These are phyloP conservation scores for Anagyrus pseudococci DNA, from an alignment of 2,888 invertebrate genomes.

Conservation along the genomic window DNA sequence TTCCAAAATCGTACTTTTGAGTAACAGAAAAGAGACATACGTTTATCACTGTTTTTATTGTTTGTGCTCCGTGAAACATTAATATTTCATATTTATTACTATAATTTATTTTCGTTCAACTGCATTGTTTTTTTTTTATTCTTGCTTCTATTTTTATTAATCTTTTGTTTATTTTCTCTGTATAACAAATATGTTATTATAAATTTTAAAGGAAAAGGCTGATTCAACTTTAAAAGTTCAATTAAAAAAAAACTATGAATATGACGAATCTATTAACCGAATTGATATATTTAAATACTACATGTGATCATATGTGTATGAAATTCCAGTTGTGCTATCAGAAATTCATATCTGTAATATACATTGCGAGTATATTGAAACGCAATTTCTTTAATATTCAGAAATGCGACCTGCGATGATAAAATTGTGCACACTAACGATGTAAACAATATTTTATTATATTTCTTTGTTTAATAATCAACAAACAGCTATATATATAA, in stretches of 20 bases:
- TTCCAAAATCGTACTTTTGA: no score
- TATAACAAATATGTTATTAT: no score
- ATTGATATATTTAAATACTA: slow-evolving; percentile 20
- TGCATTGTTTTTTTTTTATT: no score
- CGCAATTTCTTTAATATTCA: slow-evolving; percentile 7
- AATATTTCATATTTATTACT: no score
- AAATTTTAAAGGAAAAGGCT: slow-evolving; percentile 32
- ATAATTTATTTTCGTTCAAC: no score
- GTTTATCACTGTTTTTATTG: no score
- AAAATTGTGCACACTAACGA: background rate
- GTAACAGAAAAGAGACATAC: no score
- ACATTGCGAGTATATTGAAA: slow-evolving; percentile 10
- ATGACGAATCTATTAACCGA: slow-evolving; percentile 23
- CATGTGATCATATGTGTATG: slow-evolving; percentile 5
- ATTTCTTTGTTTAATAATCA: background rate
- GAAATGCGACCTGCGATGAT: slow-evolving; percentile 15
- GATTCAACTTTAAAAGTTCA: slow-evolving; percentile 33
- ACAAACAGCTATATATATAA: background rate
- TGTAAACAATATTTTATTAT: no score
- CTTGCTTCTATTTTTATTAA: no score
- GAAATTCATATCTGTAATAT: slow-evolving; percentile 17
- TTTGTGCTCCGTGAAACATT: no score
- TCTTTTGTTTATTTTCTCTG: no score
- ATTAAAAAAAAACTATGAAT: slow-evolving; percentile 16
- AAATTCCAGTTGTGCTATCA: slow-evolving; percentile 19